Conservation (phyloP, 2,888 invertebrate species). For the Stenodema calcarata region DNA sequence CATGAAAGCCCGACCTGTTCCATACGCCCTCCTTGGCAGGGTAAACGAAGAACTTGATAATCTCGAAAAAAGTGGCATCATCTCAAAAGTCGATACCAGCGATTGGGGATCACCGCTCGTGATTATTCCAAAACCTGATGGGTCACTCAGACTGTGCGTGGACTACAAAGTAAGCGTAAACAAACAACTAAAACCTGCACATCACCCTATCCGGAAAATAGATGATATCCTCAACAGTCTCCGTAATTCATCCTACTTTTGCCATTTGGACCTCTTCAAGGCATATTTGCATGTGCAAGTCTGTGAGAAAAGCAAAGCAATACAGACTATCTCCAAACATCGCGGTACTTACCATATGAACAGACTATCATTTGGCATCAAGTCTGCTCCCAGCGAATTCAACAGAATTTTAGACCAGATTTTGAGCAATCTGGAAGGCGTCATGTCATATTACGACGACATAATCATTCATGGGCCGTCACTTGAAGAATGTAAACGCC, state of each 20-base stretch:
- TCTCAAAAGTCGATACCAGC: constrained; percentile 31
- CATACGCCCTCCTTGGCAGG: constrained; percentile 43
- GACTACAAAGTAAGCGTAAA: constrained; percentile 58
- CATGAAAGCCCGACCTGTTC: constrained; percentile 20
- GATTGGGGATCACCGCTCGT: constrained; percentile 50
- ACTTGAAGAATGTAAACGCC: background rate
- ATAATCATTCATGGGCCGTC: constrained; percentile 33
- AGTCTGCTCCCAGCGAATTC: constrained; percentile 34
- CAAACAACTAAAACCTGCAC: constrained; percentile 52
- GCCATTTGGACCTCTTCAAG: constrained; percentile 54
- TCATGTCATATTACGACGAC: background rate
- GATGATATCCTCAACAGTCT: constrained; percentile 51
- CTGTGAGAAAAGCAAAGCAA: constrained; percentile 45
- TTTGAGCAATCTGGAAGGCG: background rate
- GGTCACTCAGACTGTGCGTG: constrained; percentile 48
- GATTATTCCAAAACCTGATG: constrained; percentile 15
- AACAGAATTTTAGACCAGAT: background rate
- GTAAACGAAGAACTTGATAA: constrained; percentile 50
- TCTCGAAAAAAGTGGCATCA: constrained; percentile 48
- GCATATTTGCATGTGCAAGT: constrained; percentile 54
- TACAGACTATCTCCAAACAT: constrained; percentile 51
- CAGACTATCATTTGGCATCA: constrained; percentile 30
- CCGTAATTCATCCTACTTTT: constrained; percentile 52
- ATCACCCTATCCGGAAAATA: constrained; percentile 54
- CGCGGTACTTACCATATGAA: constrained; percentile 44